phyloP scores from a whole-genome alignment of 2,888 invertebrate genomes.

The Clusia tigrina region DNA sequence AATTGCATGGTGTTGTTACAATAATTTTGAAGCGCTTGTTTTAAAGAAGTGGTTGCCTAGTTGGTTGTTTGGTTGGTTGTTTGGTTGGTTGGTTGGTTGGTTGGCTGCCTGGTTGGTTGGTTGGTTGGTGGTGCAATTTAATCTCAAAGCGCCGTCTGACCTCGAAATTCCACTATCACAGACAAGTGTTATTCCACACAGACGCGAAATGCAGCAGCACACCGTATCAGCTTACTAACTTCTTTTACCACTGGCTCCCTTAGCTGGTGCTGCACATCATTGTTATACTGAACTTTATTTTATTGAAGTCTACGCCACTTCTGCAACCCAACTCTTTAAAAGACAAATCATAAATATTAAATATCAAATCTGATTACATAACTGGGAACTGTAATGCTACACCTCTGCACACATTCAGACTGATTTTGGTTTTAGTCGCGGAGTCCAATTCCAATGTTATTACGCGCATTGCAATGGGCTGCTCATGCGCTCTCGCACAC shows the following conservation, averaged over 20 bases:
- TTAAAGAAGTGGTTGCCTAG: not conserved
- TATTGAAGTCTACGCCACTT: constrained; percentile 37
- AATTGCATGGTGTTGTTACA: not conserved
- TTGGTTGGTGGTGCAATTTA: not conserved
- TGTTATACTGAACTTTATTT: constrained; percentile 53
- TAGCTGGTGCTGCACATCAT: constrained; percentile 28
- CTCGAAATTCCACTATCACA: constrained; percentile 14
- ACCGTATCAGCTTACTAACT: constrained; percentile 2
- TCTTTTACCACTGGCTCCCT: not conserved
- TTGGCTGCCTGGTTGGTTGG: too few species aligned
- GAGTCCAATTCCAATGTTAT: too few species aligned
- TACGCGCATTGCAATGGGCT: too few species aligned
- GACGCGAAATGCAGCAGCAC: constrained; percentile 1
- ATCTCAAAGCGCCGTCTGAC: constrained; percentile 7
- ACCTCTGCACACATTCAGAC: constrained; percentile 7
- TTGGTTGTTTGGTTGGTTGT: too few species aligned
- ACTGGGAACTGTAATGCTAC: not conserved
- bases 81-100: too few species aligned
- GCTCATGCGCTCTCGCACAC: too few species aligned
- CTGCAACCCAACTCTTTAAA: not conserved
- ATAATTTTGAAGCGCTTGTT: not conserved
- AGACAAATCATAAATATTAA: not conserved
- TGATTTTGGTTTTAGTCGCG: constrained; percentile 25
- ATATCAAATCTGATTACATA: constrained; percentile 10
- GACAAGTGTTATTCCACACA: not conserved